A percentile compares a stretch with the other conserved stretches of the same genome.
These are phyloP conservation scores for Dasyprocta punctata DNA, from an alignment of 2,113 vertebrate species.

Conservation along the genomic window DNA sequence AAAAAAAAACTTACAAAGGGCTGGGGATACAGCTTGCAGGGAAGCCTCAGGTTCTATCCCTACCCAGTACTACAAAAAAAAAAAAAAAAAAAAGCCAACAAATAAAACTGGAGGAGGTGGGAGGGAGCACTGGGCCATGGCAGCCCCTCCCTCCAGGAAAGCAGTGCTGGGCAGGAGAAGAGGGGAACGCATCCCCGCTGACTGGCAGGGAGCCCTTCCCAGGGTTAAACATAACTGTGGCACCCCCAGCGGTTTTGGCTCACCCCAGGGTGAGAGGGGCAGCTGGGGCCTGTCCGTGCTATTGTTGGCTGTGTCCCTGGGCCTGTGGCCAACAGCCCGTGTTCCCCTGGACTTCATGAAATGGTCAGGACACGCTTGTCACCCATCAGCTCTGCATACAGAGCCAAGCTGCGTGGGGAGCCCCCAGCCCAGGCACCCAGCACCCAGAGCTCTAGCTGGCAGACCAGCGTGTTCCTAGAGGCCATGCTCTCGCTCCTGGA, in stretches of 20 bases:
- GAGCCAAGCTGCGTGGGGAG: not conserved
- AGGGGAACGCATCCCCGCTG: not conserved
- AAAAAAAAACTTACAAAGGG: not conserved
- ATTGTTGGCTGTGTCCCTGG: not conserved
- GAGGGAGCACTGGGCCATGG: not conserved
- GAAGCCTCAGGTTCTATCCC: not conserved
- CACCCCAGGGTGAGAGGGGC: not conserved
- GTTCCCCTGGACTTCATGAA: not conserved
- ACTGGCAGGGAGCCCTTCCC: not conserved
- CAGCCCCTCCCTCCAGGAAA: not conserved
- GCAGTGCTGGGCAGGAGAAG: not conserved
- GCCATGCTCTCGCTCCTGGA: fast-evolving
- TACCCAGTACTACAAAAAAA: not conserved
- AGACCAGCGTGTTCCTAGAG: not conserved
- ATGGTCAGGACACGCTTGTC: not conserved
- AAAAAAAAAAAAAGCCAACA: not conserved
- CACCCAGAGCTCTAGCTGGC: not conserved
- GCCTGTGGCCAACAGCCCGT: not conserved
- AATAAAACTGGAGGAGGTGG: not conserved
- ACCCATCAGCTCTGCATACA: not conserved
- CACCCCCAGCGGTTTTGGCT: not conserved
- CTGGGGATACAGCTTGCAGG: not conserved
- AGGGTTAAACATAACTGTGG: not conserved
- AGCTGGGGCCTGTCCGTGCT: not conserved
- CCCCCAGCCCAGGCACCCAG: not conserved